These are phyloP conservation scores for Notolepis coatsorum DNA, from an alignment of 2,797 vertebrate species.

Conservation along the genomic window DNA sequence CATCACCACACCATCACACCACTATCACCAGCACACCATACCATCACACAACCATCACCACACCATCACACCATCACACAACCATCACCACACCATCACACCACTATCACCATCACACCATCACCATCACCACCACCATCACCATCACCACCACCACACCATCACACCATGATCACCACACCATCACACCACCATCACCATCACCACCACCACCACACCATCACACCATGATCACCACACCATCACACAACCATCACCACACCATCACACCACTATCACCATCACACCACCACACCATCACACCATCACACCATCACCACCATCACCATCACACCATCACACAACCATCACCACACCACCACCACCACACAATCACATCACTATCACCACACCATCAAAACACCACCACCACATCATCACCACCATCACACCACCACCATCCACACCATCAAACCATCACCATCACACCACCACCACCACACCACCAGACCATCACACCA, in stretches of 20 bases:
- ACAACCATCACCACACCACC: no score
- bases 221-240: conserved; percentile 75
- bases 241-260: no score
- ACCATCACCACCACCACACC: conserved; percentile 50
- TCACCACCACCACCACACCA: conserved; percentile 64
- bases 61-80: no score
- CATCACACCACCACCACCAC: conserved; percentile 73
- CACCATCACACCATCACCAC: conserved; percentile 74
- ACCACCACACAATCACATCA: no score
- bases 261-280: no score
- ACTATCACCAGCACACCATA: conserved; percentile 76
- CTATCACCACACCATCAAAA: conserved; percentile 74
- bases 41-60: no score
- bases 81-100: no score
- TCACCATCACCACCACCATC: background rate
- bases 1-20: conserved; percentile 56
- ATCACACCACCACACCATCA: no score
- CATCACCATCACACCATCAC: conserved; percentile 74
- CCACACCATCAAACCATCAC: conserved; percentile 69
- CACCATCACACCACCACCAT: conserved; percentile 73
- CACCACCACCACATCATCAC: conserved; percentile 67
- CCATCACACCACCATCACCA: conserved; percentile 75
- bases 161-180: no score
- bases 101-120: no score
- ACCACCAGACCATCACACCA: conserved; percentile 54